These are phyloP conservation scores for Melipona quadrifasciata DNA, from an alignment of 1,140 invertebrate genomes.

Conservation along the genomic window DNA sequence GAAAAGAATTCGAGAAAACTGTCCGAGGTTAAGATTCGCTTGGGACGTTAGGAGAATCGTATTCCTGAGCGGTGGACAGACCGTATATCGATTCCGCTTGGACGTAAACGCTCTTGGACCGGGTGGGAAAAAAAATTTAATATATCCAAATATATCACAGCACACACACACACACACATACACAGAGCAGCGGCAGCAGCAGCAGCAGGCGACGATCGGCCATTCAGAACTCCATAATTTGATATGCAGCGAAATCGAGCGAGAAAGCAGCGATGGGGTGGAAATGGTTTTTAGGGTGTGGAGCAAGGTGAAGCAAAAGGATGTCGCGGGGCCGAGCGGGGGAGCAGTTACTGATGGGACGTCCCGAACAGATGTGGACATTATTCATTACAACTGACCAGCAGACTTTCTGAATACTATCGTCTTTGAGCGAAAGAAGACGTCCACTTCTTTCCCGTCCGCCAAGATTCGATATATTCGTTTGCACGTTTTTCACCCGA, in stretches of 20 bases:
- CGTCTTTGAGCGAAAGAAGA: constrained; percentile 55
- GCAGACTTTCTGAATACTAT: constrained; percentile 50
- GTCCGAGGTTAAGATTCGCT: not conserved
- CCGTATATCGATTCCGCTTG: constrained; percentile 52
- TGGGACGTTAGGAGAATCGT: not conserved
- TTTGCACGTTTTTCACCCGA: constrained; percentile 15
- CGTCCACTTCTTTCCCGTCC: constrained; percentile 31
- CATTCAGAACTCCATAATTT: constrained; percentile 81
- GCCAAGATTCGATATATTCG: constrained; percentile 30
- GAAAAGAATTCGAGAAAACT: not conserved
- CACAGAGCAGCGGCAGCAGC: constrained; percentile 17
- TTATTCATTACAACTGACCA: constrained; percentile 79
- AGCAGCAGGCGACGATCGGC: constrained; percentile 80
- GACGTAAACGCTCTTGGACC: constrained; percentile 33
- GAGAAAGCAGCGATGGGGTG: constrained; percentile 76
- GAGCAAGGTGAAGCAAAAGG: constrained; percentile 63
- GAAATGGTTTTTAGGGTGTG: constrained; percentile 75
- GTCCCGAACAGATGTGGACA: constrained; percentile 80
- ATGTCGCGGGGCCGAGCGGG: constrained; percentile 42
- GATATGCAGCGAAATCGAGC: constrained; percentile 79
- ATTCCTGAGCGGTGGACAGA: constrained; percentile 5
- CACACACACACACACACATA: constrained; percentile 25
- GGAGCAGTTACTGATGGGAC: constrained; percentile 78
- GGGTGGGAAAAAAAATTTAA: constrained; percentile 79
- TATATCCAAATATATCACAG: constrained; percentile 82